Base-by-base conservation (phyloP, 1,140 invertebrate species). In the Diorhabda carinulata region DNA sequence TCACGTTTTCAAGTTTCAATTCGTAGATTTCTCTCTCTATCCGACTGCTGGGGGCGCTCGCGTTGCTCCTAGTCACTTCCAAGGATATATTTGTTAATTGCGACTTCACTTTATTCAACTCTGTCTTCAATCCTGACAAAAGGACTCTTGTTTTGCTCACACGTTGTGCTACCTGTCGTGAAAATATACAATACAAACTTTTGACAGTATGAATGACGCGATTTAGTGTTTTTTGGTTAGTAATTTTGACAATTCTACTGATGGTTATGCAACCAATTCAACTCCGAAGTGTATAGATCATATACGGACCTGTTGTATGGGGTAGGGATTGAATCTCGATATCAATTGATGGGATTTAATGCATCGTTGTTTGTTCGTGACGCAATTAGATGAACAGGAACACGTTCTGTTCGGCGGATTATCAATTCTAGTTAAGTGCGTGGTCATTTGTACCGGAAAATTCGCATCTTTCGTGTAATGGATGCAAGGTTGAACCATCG, bases 31-130 rank as follows among this genome's bases (percentile, higher is more conserved):
- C 10, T 58, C 41, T 64, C 44, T 65, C 65, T 41, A 41, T 41
- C 42, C 9, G 4, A 4, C 9, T 42, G 2, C n/a, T 60, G 4
- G 40, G 44, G 2, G n/a, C 65, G 9, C 9, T 41, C 9, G n/a
- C 8, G 10, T 42, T 9, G 7, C 44, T 62, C 9, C 25, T 43
- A 0, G 63, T n/a, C 7, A 40, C 45, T 6, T 41, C 10, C n/a
- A 8, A 9, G 9, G 70, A 66, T 8, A 71, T 65, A 41, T 69
- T 61, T 6, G 43, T 40, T 5, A 74, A 58, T 57, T 74, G 73
- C 8, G 60, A 57, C 63, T 74, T 74, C 40, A 74, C 70, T 56
- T 64, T 71, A 25, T 71, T 67, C 8, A 74, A 69, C 68, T 74
- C 73, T 5, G 52, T 59, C 66, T 74, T 74, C 25, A 74, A 52